Conservation (phyloP, 2,113 vertebrate species). For the Festucalex cinctus region DNA sequence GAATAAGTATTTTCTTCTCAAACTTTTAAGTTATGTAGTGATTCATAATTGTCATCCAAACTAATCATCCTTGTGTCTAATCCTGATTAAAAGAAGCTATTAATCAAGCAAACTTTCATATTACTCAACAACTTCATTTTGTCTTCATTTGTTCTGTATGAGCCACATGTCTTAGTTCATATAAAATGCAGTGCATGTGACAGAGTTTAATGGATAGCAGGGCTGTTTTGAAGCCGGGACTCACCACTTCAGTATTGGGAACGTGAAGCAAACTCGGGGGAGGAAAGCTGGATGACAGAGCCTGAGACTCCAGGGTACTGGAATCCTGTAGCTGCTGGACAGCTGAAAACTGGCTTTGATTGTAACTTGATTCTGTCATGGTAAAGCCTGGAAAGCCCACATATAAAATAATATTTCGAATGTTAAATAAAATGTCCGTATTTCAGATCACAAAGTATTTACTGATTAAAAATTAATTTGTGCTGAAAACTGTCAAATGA, state of each 20-base stretch:
- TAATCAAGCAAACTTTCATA: slow-evolving; percentile 1
- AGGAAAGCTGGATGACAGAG: slow-evolving; percentile 88
- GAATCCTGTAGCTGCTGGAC: slow-evolving; percentile 98
- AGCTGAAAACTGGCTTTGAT: slow-evolving; percentile 80
- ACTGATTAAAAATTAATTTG: not conserved
- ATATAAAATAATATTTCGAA: not conserved
- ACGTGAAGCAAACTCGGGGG: slow-evolving; percentile 84
- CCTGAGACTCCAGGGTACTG: slow-evolving; percentile 95
- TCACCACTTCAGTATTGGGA: slow-evolving; percentile 75
- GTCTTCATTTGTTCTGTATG: not conserved
- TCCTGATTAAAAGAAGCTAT: not conserved
- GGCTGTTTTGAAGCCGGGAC: slow-evolving; percentile 7
- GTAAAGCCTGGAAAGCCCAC: slow-evolving; percentile 76
- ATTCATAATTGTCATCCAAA: not conserved
- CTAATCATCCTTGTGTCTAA: not conserved
- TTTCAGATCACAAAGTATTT: not conserved
- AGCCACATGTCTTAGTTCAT: not conserved
- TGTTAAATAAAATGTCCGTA: no score
- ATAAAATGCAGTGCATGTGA: not conserved
- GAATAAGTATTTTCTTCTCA: not conserved
- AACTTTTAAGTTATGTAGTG: not conserved
- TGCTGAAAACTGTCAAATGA: not conserved
- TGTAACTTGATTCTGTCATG: slow-evolving; percentile 82
- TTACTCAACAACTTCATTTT: not conserved
- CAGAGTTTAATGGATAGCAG: not conserved